Conservation (phyloP, 2,797 vertebrate species). For the Cyprinodon diabolis region DNA sequence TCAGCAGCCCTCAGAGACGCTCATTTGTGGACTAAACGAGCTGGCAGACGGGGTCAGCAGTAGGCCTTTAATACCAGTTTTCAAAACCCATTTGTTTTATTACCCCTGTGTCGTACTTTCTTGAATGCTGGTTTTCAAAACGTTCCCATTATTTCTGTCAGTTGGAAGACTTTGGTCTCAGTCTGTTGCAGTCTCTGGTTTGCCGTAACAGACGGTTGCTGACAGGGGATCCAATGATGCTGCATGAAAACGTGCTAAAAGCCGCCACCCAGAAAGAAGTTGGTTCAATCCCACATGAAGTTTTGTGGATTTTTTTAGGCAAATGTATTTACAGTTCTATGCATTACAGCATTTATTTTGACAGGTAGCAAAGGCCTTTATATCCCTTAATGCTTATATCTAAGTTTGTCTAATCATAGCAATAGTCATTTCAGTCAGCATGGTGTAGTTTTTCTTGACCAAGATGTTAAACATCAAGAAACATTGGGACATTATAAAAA, state of each 20-base stretch:
- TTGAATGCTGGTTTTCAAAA: not conserved
- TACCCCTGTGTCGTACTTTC: not conserved
- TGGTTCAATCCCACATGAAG: not conserved
- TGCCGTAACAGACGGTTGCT: not conserved
- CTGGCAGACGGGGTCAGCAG: conserved; percentile 69
- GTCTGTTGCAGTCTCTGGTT: not conserved
- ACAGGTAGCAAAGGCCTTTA: too few relatives aligned
- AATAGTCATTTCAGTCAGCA: too few relatives aligned
- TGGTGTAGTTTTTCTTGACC: too few relatives aligned
- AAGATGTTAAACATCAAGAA: too few relatives aligned
- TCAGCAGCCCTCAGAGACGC: conserved; percentile 72
- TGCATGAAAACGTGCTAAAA: not conserved
- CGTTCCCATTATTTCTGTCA: not conserved
- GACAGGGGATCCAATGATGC: not conserved
- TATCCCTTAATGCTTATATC: too few relatives aligned
- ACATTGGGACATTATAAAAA: too few relatives aligned
- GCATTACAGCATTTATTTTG: not conserved
- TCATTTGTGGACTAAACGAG: conserved; percentile 81
- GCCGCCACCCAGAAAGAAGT: not conserved
- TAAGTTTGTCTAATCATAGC: too few relatives aligned
- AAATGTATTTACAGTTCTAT: not conserved
- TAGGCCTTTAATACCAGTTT: conserved; percentile 31
- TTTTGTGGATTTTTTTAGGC: not conserved
- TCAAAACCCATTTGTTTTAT: conserved; percentile 21
- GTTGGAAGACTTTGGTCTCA: not conserved